Percentiles rank a stretch among this genome's conserved stretches.
Conservation (phyloP, 1,140 invertebrate species). For the Amyelois transitella region DNA sequence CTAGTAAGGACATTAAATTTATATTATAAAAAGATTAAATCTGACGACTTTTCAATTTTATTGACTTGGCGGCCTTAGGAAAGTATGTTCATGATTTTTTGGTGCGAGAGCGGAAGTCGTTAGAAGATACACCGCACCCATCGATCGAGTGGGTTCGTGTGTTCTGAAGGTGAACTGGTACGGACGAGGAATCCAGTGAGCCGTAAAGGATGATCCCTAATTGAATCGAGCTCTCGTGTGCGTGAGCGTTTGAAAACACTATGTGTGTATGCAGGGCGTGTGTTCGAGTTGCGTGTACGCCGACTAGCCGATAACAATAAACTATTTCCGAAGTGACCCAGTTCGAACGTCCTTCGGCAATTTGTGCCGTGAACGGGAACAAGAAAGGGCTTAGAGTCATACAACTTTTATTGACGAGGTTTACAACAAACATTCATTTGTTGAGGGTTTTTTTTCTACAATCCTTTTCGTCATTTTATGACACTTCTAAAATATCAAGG, state of each 20-base stretch:
- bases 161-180: conserved; percentile 50
- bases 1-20: conserved; percentile 47
- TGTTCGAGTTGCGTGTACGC: conserved; percentile 61
- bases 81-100: conserved; percentile 44
- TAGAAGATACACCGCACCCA: conserved; percentile 39
- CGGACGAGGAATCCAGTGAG: conserved; percentile 37
- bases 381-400: conserved; percentile 67
- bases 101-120: conserved; percentile 63
- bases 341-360: conserved; percentile 70
- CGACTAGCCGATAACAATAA: conserved; percentile 72
- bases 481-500: conserved; percentile 10
- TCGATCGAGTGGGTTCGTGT: conserved; percentile 31
- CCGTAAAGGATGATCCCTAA: conserved; percentile 59
- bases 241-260: conserved; percentile 37
- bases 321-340: conserved; percentile 74
- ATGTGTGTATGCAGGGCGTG: conserved; percentile 18
- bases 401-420: conserved; percentile 42
- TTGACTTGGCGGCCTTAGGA: conserved; percentile 61
- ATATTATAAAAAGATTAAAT: conserved; percentile 57
- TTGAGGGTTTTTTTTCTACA: conserved; percentile 8
- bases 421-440: conserved; percentile 23
- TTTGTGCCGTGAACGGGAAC: conserved; percentile 68
- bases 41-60: conserved; percentile 58
- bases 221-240: conserved; percentile 38
- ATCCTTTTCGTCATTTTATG: conserved; percentile 2